phyloP scores from a whole-genome alignment of 2,797 vertebrate species.

The Schizopygopsis pylzovi region DNA sequence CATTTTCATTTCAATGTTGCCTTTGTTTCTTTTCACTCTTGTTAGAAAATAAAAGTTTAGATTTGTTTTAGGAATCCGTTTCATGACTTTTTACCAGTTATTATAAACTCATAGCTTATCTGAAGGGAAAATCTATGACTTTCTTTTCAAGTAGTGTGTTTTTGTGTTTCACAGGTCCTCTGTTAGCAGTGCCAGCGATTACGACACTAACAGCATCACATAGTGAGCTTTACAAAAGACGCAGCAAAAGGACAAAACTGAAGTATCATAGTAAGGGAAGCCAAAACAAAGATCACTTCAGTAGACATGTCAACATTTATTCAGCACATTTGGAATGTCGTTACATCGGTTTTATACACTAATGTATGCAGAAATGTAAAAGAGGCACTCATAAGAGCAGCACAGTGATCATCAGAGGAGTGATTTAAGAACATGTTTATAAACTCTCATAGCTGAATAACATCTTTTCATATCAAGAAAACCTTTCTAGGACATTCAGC shows the following conservation, averaged over 20 bases:
- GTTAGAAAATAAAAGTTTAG: conserved; percentile 88
- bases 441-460: no score
- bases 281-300: neutral
- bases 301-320: neutral
- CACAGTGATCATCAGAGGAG: neutral
- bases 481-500: neutral
- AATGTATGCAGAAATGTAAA: neutral
- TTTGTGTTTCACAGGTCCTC: neutral
- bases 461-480: neutral
- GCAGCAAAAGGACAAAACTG: neutral
- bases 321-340: neutral
- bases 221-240: neutral
- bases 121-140: neutral
- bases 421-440: neutral
- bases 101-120: neutral
- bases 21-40: conserved; percentile 86
- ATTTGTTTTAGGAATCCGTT: conserved; percentile 80
- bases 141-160: neutral
- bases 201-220: neutral
- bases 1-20: conserved; percentile 84
- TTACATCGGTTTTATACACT: neutral
- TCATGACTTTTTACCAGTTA: neutral
- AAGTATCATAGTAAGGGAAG: neutral
- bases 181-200: neutral
- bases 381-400: neutral